Conservation (phyloP, 2,113 vertebrate genomes). For the Falcunculus frontatus region DNA sequence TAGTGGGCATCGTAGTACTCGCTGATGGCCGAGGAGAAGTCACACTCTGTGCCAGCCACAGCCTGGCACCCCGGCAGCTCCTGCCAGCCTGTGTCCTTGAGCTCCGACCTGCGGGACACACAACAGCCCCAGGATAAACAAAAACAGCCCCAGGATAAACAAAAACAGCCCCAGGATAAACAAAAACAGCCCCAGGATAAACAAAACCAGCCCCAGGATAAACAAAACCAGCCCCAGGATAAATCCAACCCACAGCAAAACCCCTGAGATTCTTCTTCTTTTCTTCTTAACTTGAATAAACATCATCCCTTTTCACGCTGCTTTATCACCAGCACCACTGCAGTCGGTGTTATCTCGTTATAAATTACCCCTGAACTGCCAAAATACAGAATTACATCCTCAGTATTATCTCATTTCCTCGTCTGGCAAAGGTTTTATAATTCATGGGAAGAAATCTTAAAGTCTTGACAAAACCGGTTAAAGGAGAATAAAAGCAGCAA, state of each 20-base stretch:
- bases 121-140: background rate
- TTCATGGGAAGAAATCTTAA: background rate
- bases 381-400: background rate
- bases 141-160: too few species aligned
- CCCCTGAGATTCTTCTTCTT: background rate
- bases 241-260: background rate
- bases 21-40: constrained; percentile 16
- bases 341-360: background rate
- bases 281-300: background rate
- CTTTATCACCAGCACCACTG: background rate
- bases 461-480: background rate
- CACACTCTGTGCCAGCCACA: background rate
- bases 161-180: too few species aligned
- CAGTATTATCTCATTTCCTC: accelerated
- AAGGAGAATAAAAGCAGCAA: background rate
- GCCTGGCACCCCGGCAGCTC: constrained; percentile 52
- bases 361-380: background rate
- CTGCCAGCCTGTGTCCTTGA: background rate
- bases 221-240: background rate
- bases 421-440: background rate
- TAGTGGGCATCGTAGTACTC: background rate
- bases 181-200: too few species aligned
- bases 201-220: too few species aligned
- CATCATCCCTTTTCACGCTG: background rate
- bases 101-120: background rate